Evolutionary conservation across 2,888 invertebrate species (phyloP).

Genomic region (Scaptomyza flava): DNA sequence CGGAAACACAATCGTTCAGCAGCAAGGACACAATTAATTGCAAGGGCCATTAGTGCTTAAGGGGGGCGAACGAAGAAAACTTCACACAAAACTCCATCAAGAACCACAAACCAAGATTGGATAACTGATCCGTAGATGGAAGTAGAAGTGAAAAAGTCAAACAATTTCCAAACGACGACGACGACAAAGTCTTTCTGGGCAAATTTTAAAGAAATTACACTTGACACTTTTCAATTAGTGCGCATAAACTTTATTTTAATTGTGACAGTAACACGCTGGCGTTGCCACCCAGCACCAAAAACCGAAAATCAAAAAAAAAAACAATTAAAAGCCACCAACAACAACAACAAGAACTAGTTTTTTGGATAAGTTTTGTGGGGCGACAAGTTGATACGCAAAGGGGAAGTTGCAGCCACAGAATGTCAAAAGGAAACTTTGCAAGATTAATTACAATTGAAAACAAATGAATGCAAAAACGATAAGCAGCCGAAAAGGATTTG

Average conservation of each 20-base stretch:
- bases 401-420: slow-evolving; percentile 66
- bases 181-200: slow-evolving; percentile 18
- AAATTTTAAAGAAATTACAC: slow-evolving; percentile 74
- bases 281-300: slow-evolving; percentile 39
- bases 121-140: slow-evolving; percentile 42
- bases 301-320: slow-evolving; percentile 9
- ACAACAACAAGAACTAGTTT: slow-evolving; percentile 60
- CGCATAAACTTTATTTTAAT: slow-evolving; percentile 76
- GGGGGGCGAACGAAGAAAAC: not conserved
- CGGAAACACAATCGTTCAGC: no score
- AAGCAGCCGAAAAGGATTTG: slow-evolving; percentile 76
- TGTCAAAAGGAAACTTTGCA: slow-evolving; percentile 78
- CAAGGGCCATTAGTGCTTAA: slow-evolving; percentile 38
- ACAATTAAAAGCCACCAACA: slow-evolving; percentile 24
- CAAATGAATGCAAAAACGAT: slow-evolving; percentile 82
- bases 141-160: slow-evolving; percentile 51
- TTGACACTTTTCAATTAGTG: slow-evolving; percentile 81
- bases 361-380: slow-evolving; percentile 54
- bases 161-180: slow-evolving; percentile 55
- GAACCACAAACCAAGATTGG: slow-evolving; percentile 18
- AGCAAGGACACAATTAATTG: slow-evolving; percentile 43
- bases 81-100: slow-evolving; percentile 3
- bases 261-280: slow-evolving; percentile 80
- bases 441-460: slow-evolving; percentile 81
- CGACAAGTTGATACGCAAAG: slow-evolving; percentile 57